Percentiles rank a stretch among this genome's conserved stretches.
Evolutionary conservation across 1,140 invertebrate genomes (phyloP).

Genomic region (Piezodorus guildinii): DNA sequence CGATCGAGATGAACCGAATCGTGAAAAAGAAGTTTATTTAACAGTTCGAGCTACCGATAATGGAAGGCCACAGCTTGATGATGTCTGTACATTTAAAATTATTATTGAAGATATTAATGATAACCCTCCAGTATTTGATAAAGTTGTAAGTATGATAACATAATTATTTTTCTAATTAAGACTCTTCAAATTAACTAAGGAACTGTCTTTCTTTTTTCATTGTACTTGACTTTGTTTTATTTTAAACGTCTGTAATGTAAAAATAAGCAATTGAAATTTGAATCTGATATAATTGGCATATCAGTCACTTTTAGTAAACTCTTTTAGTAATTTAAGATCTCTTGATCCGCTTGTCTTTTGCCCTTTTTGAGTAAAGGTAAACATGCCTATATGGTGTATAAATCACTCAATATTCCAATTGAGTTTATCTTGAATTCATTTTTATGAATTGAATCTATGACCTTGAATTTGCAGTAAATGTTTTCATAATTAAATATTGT

Average conservation of each 20-base stretch:
- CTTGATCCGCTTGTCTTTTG: no score
- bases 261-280: no score
- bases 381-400: no score
- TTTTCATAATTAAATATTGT: no score
- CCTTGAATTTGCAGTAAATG: no score
- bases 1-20: constrained; percentile 72
- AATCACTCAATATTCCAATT: no score
- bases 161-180: no score
- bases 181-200: constrained; percentile 26
- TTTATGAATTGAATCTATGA: neutral
- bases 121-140: constrained; percentile 74
- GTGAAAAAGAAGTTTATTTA: constrained; percentile 69
- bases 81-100: constrained; percentile 78
- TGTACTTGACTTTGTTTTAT: constrained; percentile 23
- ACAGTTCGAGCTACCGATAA: constrained; percentile 75
- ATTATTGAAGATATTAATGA: constrained; percentile 80
- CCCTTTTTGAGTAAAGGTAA: no score
- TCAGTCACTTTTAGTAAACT: no score
- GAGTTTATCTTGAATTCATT: neutral
- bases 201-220: constrained; percentile 23
- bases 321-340: no score
- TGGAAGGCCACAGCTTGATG: constrained; percentile 67
- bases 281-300: no score
- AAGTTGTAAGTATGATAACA: constrained; percentile 44
- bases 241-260: no score